Conservation (phyloP, 2,797 vertebrate species). For the Sebastes oblongus region DNA sequence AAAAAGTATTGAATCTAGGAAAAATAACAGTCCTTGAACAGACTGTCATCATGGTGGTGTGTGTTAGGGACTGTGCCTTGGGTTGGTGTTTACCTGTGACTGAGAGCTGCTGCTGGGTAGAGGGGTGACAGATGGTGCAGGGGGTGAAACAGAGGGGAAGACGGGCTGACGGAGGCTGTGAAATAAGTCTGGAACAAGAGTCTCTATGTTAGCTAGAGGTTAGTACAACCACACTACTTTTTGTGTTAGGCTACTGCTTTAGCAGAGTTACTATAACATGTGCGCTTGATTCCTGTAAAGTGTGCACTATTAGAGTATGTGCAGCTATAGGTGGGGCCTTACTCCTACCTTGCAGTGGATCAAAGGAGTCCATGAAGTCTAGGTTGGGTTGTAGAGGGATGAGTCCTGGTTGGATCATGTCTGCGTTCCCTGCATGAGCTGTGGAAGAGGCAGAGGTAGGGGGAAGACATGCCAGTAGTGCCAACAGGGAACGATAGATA, state of each 20-base stretch:
- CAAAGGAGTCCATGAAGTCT: constrained; percentile 98
- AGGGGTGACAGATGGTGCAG: constrained; percentile 80
- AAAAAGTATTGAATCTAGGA: not conserved
- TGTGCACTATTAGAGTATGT: constrained; percentile 59
- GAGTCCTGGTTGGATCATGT: constrained; percentile 99
- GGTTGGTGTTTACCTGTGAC: constrained; percentile 86
- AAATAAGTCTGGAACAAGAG: constrained; percentile 92
- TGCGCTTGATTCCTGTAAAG: constrained; percentile 40
- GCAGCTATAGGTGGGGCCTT: not conserved
- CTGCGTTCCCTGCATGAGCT: constrained; percentile 96
- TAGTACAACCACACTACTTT: constrained; percentile 68
- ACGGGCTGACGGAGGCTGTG: constrained; percentile 85
- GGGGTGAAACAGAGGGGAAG: constrained; percentile 82
- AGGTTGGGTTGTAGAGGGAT: constrained; percentile 96
- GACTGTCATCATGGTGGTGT: constrained; percentile 19
- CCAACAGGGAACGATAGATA: not conserved
- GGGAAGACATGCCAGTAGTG: not conserved
- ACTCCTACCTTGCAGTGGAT: constrained; percentile 92
- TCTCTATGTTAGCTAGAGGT: constrained; percentile 76
- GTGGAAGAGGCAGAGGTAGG: constrained; percentile 13
- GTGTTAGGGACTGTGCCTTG: constrained; percentile 50
- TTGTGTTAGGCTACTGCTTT: constrained; percentile 61
- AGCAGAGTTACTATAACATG: constrained; percentile 57
- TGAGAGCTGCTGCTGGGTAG: constrained; percentile 87
- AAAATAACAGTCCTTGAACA: not conserved